phyloP scores from a whole-genome alignment of 2,113 vertebrate species.

The Cyanistes caeruleus region DNA sequence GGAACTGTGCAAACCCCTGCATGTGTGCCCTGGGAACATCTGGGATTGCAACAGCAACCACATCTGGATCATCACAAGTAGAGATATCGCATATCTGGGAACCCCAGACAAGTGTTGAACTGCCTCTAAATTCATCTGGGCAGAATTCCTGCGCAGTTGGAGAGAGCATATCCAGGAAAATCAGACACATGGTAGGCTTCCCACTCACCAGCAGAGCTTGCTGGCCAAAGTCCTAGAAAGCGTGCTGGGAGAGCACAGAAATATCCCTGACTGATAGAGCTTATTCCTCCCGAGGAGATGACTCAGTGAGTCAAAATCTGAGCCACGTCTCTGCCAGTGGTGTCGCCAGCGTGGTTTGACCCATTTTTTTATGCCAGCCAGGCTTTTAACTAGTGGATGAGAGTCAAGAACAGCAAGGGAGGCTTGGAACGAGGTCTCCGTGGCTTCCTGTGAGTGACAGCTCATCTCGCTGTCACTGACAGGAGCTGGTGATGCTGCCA shows the following conservation, averaged over 20 bases:
- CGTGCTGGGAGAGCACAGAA: slow-evolving; percentile 32
- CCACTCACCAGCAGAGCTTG: slow-evolving; percentile 41
- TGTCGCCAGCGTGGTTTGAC: neutral
- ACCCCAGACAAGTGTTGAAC: neutral
- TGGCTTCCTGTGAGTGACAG: neutral
- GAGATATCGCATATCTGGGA: slow-evolving; percentile 19
- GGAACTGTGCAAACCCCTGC: neutral
- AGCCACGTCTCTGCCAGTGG: slow-evolving; percentile 5
- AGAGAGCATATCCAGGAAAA: slow-evolving; percentile 61
- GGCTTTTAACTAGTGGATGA: neutral
- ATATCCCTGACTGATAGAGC: neutral
- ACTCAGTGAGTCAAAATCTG: neutral
- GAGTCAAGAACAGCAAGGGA: neutral
- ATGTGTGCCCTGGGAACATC: neutral
- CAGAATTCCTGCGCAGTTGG: slow-evolving; percentile 15
- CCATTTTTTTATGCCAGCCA: neutral
- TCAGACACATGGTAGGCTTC: slow-evolving; percentile 48
- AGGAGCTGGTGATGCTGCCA: neutral
- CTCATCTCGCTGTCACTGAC: neutral
- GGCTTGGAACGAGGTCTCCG: neutral
- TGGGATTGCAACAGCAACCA: neutral
- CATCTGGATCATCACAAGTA: slow-evolving; percentile 6
- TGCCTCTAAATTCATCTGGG: slow-evolving; percentile 26
- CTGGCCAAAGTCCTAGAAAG: slow-evolving; percentile 65
- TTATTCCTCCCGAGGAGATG: neutral